Conservation (phyloP, 2,888 invertebrate genomes). For the Pediacus dermestoides region DNA sequence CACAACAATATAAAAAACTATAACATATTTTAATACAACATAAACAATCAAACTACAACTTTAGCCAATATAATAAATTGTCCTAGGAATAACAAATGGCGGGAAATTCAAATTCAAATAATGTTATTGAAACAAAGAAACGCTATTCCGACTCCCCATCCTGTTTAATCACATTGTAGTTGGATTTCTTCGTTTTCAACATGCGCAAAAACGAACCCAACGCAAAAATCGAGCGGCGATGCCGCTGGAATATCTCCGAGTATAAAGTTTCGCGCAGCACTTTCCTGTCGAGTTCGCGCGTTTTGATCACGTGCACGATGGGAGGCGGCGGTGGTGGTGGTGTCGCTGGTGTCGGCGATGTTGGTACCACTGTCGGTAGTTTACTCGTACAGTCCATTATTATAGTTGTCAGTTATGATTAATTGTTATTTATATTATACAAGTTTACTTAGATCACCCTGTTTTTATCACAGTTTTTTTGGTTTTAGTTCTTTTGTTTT, state of each 20-base stretch:
- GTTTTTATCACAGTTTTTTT: constrained; percentile 8
- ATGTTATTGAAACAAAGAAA: no score
- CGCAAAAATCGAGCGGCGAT: constrained; percentile 71
- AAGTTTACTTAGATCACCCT: constrained; percentile 2
- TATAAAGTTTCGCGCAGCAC: constrained; percentile 69
- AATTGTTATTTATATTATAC: background rate
- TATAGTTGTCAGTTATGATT: background rate
- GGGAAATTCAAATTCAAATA: no score
- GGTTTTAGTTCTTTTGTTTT: constrained; percentile 4
- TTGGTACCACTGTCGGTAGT: no score
- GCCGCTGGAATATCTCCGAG: constrained; percentile 74
- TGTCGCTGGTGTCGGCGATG: constrained; percentile 26
- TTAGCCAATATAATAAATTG: no score
- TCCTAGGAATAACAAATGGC: no score
- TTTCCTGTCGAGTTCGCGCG: constrained; percentile 55
- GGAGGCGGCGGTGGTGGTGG: constrained; percentile 23
- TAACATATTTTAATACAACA: no score
- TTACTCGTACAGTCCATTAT: constrained; percentile 48
- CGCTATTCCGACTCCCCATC: constrained; percentile 47
- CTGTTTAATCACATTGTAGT: constrained; percentile 70
- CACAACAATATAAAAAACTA: no score
- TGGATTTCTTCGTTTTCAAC: constrained; percentile 70
- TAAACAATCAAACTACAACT: no score
- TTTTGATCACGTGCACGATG: constrained; percentile 26
- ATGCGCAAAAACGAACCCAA: constrained; percentile 72